Evolutionary conservation across 2,797 vertebrate genomes (phyloP).

Genomic region (Gallinago stenura): DNA sequence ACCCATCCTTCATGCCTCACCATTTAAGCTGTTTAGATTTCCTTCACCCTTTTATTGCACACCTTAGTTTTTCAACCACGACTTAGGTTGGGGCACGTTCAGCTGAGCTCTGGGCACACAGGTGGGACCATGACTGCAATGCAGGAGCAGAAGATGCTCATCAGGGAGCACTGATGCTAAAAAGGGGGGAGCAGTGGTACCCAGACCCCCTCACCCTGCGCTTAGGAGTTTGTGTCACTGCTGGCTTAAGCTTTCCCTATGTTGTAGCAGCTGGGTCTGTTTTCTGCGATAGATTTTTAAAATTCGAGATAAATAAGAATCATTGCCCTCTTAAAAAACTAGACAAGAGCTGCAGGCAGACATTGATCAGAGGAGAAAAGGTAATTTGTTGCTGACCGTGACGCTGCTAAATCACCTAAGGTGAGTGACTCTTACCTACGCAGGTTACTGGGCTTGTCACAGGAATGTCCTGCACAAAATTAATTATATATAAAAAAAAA

Average conservation of each 20-base stretch:
- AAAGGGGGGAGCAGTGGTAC: neutral
- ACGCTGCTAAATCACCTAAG: neutral
- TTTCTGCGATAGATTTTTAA: neutral
- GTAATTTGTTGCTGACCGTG: neutral
- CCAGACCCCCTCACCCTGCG: too few relatives aligned
- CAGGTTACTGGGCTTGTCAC: neutral
- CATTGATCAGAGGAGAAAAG: neutral
- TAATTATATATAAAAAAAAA: neutral
- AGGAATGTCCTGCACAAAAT: neutral
- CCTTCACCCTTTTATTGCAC: neutral
- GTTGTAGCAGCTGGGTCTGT: neutral
- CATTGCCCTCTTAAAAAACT: neutral
- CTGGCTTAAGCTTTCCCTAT: neutral
- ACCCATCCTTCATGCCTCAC: neutral
- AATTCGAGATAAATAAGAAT: neutral
- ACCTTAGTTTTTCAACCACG: neutral
- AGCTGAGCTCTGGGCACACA: neutral
- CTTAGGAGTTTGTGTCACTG: neutral
- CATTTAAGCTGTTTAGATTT: neutral
- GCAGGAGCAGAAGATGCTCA: neutral
- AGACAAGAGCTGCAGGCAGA: neutral
- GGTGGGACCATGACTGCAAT: neutral
- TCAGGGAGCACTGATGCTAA: neutral
- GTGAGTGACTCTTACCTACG: neutral
- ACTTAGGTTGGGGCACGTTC: accelerated